Conservation (phyloP, 1,140 invertebrate genomes). For the Ips nitidus region DNA sequence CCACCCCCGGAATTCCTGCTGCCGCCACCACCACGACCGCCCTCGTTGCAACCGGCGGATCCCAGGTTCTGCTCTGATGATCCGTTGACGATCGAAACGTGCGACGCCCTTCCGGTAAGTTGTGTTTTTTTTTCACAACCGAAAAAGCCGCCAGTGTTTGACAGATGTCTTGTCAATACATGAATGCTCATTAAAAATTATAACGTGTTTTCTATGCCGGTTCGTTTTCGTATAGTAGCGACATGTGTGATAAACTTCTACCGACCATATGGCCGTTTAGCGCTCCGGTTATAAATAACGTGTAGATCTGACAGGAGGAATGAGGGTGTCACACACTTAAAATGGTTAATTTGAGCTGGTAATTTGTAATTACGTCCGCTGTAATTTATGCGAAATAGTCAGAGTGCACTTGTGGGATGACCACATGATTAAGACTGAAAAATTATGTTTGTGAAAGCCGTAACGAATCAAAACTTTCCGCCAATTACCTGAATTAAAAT, state of each 20-base stretch:
- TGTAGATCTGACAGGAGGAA: background rate
- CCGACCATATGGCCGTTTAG: background rate
- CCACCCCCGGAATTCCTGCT: slow-evolving; percentile 50
- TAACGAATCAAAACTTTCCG: too few species aligned
- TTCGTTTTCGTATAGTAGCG: background rate
- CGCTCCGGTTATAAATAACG: background rate
- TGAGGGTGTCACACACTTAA: too few species aligned
- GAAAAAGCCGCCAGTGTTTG: too few species aligned
- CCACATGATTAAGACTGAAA: too few species aligned
- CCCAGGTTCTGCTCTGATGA: slow-evolving; percentile 50
- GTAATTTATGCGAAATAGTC: too few species aligned
- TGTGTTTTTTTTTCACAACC: background rate
- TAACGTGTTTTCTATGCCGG: background rate
- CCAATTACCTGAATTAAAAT: too few species aligned
- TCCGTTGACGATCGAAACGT: slow-evolving; percentile 50
- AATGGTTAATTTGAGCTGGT: too few species aligned
- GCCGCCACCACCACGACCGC: slow-evolving; percentile 50
- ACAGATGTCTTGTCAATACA: background rate
- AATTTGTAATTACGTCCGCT: too few species aligned
- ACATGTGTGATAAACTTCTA: background rate
- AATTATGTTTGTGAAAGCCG: too few species aligned
- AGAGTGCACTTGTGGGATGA: too few species aligned
- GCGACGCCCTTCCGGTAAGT: slow-evolving; percentile 52
- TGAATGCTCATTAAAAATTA: background rate
- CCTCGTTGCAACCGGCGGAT: slow-evolving; percentile 48